Base-by-base conservation (phyloP, 2,113 vertebrate genomes). In the Progne subis region DNA sequence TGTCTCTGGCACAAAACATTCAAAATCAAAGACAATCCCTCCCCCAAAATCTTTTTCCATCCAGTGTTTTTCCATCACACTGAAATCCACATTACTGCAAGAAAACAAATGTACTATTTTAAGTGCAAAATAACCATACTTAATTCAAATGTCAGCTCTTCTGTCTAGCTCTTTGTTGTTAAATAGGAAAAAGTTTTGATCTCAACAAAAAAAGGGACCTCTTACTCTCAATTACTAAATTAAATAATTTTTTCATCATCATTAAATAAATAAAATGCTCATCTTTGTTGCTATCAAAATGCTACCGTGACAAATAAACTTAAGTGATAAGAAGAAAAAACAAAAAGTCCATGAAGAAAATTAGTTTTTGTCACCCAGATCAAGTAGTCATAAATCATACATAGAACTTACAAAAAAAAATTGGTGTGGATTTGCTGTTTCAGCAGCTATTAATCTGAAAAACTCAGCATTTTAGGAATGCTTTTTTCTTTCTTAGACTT, bases 71-170 rank as follows among this genome's bases (percentile, higher is more conserved):
- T 90, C 57, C 61, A 76, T 78, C n/a, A 37, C n/a, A 94, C 39
- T 57, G 78, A 83, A 95, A 94, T 67, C 26, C 29, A 64, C 29
- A 53, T 32, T 65, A 78, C 25, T 53, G 44, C n/a, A 93, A 86
- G 90, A 95, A 96, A 93, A 90, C 50, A 96, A 85, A 68, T 61
- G 34, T 29, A 44, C 63, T 87, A 29, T 80, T 80, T 70, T 87
- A 91, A 96, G 92, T 67, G 85, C 41, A 82, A 96, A 92, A 92
- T 44, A 93, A 24, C 46, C 61, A 94, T 23, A 86, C n/a, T 70
- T 29, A 32, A 39, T 60, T 60, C 25, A 87, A 86, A 78, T 67
- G 20, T 31, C 56, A 71, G 39, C 63, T 94, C 80, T 56, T 78
- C 65, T 81, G 47, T 41, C 56, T 55, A 60, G n/a, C 55, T 61